Base-by-base conservation (phyloP, 2,113 vertebrate species). In the Ceyx cyanopectus region DNA sequence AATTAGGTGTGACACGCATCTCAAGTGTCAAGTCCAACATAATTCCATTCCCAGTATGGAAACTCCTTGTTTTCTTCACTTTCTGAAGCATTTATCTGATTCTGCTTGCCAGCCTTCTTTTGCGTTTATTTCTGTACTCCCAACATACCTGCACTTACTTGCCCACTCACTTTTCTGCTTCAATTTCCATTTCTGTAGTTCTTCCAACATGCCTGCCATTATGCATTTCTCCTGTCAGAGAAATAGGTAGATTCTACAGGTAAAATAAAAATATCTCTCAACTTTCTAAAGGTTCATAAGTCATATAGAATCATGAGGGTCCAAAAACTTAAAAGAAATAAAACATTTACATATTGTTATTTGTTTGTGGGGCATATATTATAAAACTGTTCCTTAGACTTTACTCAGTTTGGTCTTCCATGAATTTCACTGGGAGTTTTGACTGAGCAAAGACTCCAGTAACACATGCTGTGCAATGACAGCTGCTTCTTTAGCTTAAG, bases 401-500 rank as follows among this genome's bases (percentile, higher is more conserved):
- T 81, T 43, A 37, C 20, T 90, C 45, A 86, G 80, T 41, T 62
- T 76, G 66, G 58, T 76, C 41, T 81, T 69, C 24, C 66, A 57
- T 50, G 34, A 45, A 57, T 50, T 90, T 93, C 77, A 24, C 29
- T 65, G 66, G 13, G 57, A 85, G 69, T 46, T 86, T 10, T 53
- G 69, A 61, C 62, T 73, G 70, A 95, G 74, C 56, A 79, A 54
- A 84, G 78, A 22, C 80, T 83, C 69, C 88, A 86, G 73, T 14
- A 86, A 95, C 95, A 92, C 45, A 17, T 89, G 83, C 11, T 87
- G 43, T 68, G 62, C 74, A 93, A 84, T 45, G 92, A 74, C 95
- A 94, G 95, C 89, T 95, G 92, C 86, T 96, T 60, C 77, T 85
- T 69, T 14, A 92, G 84, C 83, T 86, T 40, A 81, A 85, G 57